phyloP scores from a whole-genome alignment of 2,797 vertebrate species.

The Thalassophryne amazonica region DNA sequence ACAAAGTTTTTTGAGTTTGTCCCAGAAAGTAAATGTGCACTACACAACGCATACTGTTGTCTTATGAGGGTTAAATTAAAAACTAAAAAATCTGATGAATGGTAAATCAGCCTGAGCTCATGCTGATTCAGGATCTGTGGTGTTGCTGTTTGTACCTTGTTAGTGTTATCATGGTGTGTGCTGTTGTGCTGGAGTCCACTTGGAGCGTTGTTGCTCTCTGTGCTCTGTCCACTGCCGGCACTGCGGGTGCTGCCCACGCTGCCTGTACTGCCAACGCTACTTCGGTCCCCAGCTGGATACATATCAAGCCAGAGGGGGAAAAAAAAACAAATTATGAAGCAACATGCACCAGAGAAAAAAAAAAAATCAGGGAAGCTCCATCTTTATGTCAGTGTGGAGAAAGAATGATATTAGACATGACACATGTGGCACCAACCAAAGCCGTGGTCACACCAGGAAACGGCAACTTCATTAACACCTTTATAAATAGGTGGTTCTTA shows the following conservation, averaged over 20 bases:
- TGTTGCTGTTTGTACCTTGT: constrained; percentile 62
- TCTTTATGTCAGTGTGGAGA: too few species aligned
- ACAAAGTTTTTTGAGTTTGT: too few species aligned
- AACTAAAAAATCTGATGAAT: background rate
- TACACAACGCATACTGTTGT: too few species aligned
- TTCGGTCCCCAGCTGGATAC: constrained; percentile 84
- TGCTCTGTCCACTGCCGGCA: constrained; percentile 94
- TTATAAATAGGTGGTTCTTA: too few species aligned
- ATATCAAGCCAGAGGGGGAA: background rate
- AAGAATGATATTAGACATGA: too few species aligned
- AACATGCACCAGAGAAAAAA: background rate
- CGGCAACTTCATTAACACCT: too few species aligned
- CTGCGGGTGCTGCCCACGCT: constrained; percentile 94
- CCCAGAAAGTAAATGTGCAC: too few species aligned
- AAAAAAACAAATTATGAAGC: too few species aligned
- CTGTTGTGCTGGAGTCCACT: constrained; percentile 53
- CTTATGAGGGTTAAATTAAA: background rate
- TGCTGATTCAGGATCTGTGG: too few species aligned
- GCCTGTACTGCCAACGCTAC: constrained; percentile 92
- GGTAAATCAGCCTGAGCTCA: background rate
- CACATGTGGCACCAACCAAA: too few species aligned
- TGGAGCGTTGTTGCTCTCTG: constrained; percentile 81
- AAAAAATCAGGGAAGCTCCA: background rate
- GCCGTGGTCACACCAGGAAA: too few species aligned
- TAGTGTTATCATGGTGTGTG: constrained; percentile 40